Evolutionary conservation across 1,140 invertebrate species (phyloP), one percentile per base, ranked within the genome.

Genomic region (Eumaeus atala): DNA sequence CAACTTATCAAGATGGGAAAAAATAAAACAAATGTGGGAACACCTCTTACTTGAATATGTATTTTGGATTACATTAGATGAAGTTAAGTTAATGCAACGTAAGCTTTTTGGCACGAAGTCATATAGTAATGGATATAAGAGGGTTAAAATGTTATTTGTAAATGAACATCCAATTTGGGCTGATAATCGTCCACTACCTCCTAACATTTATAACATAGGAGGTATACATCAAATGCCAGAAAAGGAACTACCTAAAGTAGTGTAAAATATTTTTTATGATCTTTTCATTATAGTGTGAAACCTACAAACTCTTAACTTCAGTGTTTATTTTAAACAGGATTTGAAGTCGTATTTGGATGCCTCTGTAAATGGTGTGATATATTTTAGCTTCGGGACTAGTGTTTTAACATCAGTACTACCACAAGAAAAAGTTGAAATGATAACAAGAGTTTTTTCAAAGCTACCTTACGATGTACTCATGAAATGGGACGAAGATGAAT

Each of bases 381-480:
- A 89, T 49, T 85, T 91, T 57, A 90, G 87, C 60, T 70, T 91
- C 11, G 90, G 89, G 1, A 85, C 87, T 6, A 88, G 82, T 37
- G 59, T 89, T 0, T 74, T 77, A 55, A 74, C 82, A 38, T 58
- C 67, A 3, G 62, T 79, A 11, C 61, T 90, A 40, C 75, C 84
- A 0, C 18, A 61, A 9, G 62, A 74, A 10, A 80, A 77, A 12
- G 49, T 76, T 18, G 58, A 80, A 38, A 69, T 68, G 10, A 80
- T 90, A 12, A 56, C 84, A 12, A 64, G 78, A 40, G 86, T 77
- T 7, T 88, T 90, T 44, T 54, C 79, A 5, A 64, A 77, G 49
- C 38, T 90, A n/a, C 83, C 84, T 10, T 88, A 83, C 48, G 75
- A 70, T 61, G 72, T 89, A 38, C 57, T 90, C 40, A 90, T 86